Base-by-base conservation (phyloP, 2,113 vertebrate species). In the Alligator sinensis region DNA sequence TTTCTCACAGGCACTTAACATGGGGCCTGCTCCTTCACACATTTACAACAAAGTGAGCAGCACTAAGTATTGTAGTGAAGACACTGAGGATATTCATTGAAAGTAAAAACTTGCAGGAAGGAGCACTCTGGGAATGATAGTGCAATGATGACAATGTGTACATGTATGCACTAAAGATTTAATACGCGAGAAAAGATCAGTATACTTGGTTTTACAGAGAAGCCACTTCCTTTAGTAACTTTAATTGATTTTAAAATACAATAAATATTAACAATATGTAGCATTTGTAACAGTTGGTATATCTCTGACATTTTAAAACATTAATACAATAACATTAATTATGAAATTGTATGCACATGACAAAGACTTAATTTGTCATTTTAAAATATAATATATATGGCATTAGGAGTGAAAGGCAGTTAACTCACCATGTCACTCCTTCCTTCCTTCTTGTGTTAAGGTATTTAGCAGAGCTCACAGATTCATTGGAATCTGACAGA, bases 351-450 rank as follows among this genome's bases (percentile, higher is more conserved):
- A 28, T 15, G n/a, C 11, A 34, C 76, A 58, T 93, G 70, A 81
- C 57, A 87, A 93, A 59, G 70, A 95, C 84, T 90, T 79, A 86
- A 86, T 81, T 94, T 90, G 63, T 89, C 79, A 80, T 88, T 93
- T 85, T 85, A 89, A 90, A 76, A 78, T 68, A 70, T 14, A 93
- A 82, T 89, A 82, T 89, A 70, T 59, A 68, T 83, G 21, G 27
- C 30, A 61, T 34, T 28, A 61, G 76, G 92, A 87, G 81, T 59
- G 89, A 92, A 93, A 88, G 81, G 66, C 81, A 76, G 68, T 86
- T 82, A 92, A 58, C 68, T 15, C 82, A 70, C 76, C 70, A 28
- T 82, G 68, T 57, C 94, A 47, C 47, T 47, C 47, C 47, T 47
- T 47, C 47, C 47, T 47, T 47, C 9, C 47, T 47, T 47, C 47